Conservation (phyloP, 2,888 invertebrate genomes). For the Cactoblastis cactorum region DNA sequence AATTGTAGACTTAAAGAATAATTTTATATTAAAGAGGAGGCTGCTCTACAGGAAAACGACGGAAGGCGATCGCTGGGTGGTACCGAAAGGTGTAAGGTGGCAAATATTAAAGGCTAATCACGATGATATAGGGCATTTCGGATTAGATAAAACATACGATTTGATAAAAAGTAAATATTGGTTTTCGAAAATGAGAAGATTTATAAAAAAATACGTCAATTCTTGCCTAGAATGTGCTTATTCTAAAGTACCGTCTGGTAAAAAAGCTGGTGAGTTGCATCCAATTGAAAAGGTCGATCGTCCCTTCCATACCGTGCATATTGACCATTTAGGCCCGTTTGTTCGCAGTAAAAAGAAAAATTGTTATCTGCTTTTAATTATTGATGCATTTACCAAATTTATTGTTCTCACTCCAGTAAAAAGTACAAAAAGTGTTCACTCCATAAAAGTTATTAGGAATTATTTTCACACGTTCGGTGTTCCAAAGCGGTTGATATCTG, state of each 20-base stretch:
- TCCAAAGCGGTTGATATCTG: neutral
- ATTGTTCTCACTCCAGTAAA: conserved; percentile 26
- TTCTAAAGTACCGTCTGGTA: neutral
- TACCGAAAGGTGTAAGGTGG: conserved; percentile 2
- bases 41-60: conserved; percentile 15
- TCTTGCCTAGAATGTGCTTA: conserved; percentile 19
- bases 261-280: conserved; percentile 12
- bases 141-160: conserved; percentile 18
- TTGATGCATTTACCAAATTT: conserved; percentile 38
- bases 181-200: conserved; percentile 18
- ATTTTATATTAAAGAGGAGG: conserved; percentile 16
- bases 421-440: conserved; percentile 13
- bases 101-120: conserved; percentile 20
- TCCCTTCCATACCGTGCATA: no score
- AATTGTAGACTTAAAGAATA: conserved; percentile 16
- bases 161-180: conserved; percentile 17
- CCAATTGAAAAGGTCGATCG: conserved; percentile 15
- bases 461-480: conserved; percentile 17
- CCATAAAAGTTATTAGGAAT: conserved; percentile 6
- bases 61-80: conserved; percentile 17
- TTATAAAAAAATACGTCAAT: conserved; percentile 19
- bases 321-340: conserved; percentile 25
- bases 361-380: conserved; percentile 26
- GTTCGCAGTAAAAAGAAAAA: conserved; percentile 22
- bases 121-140: conserved; percentile 24